Evolutionary conservation across 1,140 invertebrate species (phyloP).

Genomic region (Drepana arcuata): DNA sequence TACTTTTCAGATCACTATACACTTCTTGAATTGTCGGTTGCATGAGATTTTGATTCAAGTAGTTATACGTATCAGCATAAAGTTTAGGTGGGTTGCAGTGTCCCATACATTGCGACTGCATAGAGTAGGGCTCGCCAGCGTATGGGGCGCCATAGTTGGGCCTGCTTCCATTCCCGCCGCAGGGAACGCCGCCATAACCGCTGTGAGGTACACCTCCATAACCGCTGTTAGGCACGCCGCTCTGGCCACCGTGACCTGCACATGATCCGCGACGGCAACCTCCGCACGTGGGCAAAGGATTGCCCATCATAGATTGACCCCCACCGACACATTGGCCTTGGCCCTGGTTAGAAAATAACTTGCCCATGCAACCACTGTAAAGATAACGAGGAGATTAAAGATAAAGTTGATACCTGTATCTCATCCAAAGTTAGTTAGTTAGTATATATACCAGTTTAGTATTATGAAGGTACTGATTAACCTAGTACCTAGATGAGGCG

Average conservation of each 20-base stretch:
- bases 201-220: conserved; percentile 10
- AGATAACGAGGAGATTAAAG: too few relatives aligned
- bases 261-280: conserved; percentile 23
- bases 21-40: conserved; percentile 53
- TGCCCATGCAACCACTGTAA: conserved; percentile 64
- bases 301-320: conserved; percentile 4
- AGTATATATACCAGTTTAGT: too few relatives aligned
- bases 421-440: too few relatives aligned
- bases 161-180: conserved; percentile 13
- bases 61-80: conserved; percentile 48
- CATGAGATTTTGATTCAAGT: conserved; percentile 48
- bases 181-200: too few relatives aligned
- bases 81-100: conserved; percentile 44
- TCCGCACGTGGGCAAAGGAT: conserved; percentile 12
- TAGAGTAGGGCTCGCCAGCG: conserved; percentile 22
- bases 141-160: conserved; percentile 11
- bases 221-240: conserved; percentile 14
- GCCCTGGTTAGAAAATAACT: conserved; percentile 37
- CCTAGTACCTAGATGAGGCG: too few relatives aligned
- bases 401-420: too few relatives aligned
- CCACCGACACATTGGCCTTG: conserved; percentile 9
- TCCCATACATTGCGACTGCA: conserved; percentile 26
- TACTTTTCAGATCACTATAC: conserved; percentile 46
- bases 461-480: too few relatives aligned
- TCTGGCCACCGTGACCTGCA: conserved; percentile 15